Evolutionary conservation across 2,113 vertebrate genomes (phyloP).

Genomic region (Willisornis vidua): DNA sequence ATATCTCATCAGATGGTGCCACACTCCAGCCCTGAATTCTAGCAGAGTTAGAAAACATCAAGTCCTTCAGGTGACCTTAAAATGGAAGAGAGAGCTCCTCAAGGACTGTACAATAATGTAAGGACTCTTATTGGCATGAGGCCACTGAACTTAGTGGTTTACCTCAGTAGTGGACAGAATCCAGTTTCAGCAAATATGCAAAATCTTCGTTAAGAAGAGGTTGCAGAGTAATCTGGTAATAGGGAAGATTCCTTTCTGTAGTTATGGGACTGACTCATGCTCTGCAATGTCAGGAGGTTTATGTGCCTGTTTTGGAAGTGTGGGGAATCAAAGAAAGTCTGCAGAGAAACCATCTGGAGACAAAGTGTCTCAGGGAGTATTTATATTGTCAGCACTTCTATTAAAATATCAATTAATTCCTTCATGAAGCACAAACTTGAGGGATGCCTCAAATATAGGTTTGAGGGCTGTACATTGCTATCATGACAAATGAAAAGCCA

Average conservation of each 20-base stretch:
- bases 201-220: neutral
- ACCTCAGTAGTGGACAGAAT: neutral
- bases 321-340: slow-evolving; percentile 27
- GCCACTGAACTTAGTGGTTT: neutral
- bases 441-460: neutral
- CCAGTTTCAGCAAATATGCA: neutral
- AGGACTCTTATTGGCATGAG: rapidly evolving
- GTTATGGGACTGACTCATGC: slow-evolving; percentile 36
- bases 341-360: slow-evolving; percentile 50
- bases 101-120: neutral
- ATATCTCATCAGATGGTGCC: neutral
- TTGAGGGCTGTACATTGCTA: neutral
- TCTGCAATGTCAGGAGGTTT: slow-evolving; percentile 50
- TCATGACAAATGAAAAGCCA: neutral
- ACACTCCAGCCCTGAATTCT: neutral
- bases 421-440: neutral
- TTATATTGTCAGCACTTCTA: slow-evolving; percentile 46
- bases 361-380: slow-evolving; percentile 6
- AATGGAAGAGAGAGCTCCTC: neutral
- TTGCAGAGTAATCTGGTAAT: neutral
- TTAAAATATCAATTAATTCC: slow-evolving; percentile 29
- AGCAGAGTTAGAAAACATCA: neutral
- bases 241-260: slow-evolving; percentile 6
- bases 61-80: neutral
- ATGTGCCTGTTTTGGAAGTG: slow-evolving; percentile 21